Evolutionary conservation across 1,140 invertebrate species (phyloP).

Genomic region (Aphaenogaster floridana): DNA sequence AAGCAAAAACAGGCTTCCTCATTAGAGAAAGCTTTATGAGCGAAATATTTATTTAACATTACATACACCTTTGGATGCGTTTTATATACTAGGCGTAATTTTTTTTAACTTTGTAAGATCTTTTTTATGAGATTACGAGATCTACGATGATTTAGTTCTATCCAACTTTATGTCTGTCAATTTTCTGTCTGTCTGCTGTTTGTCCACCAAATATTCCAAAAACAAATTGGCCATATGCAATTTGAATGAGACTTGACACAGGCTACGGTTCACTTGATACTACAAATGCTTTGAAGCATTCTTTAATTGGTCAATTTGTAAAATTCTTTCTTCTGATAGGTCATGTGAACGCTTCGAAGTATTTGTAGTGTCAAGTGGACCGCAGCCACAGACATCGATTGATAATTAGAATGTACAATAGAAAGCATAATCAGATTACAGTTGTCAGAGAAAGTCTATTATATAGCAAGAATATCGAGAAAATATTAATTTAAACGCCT

Average conservation of each 20-base stretch:
- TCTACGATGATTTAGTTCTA: slow-evolving; percentile 22
- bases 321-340: no score
- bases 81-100: no score
- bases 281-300: no score
- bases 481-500: background rate
- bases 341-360: no score
- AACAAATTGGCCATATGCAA: slow-evolving; percentile 1
- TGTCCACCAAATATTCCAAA: slow-evolving; percentile 20
- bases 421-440: background rate
- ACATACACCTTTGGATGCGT: no score
- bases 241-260: slow-evolving; percentile 23
- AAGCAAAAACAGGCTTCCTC: no score
- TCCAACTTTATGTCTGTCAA: slow-evolving; percentile 31
- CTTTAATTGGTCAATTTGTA: no score
- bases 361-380: no score
- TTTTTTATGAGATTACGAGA: background rate
- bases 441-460: background rate
- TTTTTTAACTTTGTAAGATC: no score
- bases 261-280: no score
- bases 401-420: background rate
- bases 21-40: no score
- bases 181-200: slow-evolving; percentile 33
- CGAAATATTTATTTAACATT: no score
- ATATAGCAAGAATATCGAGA: background rate
- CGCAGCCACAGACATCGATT: background rate